These are phyloP conservation scores for Benitochromis conjunctus DNA, from an alignment of 2,113 vertebrate genomes.

Conservation along the genomic window DNA sequence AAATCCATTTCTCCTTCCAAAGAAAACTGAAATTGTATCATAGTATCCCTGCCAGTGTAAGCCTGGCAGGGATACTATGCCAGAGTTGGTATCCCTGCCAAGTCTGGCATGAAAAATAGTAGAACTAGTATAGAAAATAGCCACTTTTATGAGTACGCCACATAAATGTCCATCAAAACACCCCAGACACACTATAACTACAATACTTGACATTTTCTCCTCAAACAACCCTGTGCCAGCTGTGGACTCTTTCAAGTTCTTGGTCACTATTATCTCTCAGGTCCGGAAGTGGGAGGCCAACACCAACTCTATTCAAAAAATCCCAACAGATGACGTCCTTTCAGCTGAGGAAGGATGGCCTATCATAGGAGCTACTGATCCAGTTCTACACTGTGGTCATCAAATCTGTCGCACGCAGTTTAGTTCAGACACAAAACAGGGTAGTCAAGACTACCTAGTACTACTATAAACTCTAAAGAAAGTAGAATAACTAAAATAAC, in stretches of 20 bases:
- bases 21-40: not conserved
- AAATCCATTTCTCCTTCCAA: not conserved
- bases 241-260: not conserved
- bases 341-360: not conserved
- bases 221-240: not conserved
- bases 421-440: not conserved
- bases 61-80: not conserved
- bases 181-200: not conserved
- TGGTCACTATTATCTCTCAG: not conserved
- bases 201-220: not conserved
- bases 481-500: not conserved
- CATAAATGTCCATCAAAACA: not conserved
- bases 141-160: not conserved
- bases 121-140: not conserved
- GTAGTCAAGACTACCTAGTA: not conserved
- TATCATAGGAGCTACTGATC: not conserved
- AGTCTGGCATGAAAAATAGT: not conserved
- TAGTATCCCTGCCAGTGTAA: not conserved
- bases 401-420: not conserved
- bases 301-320: not conserved
- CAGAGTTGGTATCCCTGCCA: not conserved
- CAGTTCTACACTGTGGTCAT: not conserved
- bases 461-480: not conserved
- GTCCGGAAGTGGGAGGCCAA: not conserved
- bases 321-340: not conserved